Evolutionary conservation across 1,140 invertebrate species (phyloP), one percentile per base, ranked within the genome.

Genomic region (Solen grandis): DNA sequence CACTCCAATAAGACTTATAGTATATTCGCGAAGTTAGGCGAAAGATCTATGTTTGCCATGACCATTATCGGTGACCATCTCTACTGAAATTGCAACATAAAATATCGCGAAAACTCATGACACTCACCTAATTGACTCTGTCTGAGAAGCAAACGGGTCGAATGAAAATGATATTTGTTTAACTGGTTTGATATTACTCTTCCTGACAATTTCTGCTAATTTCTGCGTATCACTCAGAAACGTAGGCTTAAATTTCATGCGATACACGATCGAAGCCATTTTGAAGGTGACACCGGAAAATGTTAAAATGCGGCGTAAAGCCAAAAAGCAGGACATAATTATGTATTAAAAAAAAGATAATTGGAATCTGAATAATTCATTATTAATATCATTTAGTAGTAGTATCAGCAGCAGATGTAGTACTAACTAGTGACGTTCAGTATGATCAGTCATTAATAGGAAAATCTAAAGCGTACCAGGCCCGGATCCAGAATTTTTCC

Each of bases 71-170:
- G 2, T 25, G 27, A 22, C 31, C 35, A 54, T 36, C 19, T 14
- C 27, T 2, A 33, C 25, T 19, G 22, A 2, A 41, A 50, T 50
- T 19, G 35, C 13, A 10, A 14, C 16, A 46, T 46, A 46, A 16
- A 36, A 55, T 33, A n/a, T 74, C 72, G 72, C 72, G 72, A 74
- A 74, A 74, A 62, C 38, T 27, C 25, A 46, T 74, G 41, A 62
- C 72, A 74, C 27, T 41, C 5, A 76, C 74, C 74, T 66, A 25
- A 76, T 66, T 29, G 74, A 76, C 16, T 25, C 2, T n/a, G 62
- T 63, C 22, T 76, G 65, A 14, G 38, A 33, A 19, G 35, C 41
- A 36, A 65, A 76, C 57, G 74, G 74, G 46, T 76, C 74, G 46
- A 76, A 76, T 1, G 60, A n/a, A 38, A 60, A 76, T n/a, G 52